A percentile compares a stretch with the other conserved stretches of the same genome.
Conservation (phyloP, 2,113 vertebrate species). For the Ameiurus melas region DNA sequence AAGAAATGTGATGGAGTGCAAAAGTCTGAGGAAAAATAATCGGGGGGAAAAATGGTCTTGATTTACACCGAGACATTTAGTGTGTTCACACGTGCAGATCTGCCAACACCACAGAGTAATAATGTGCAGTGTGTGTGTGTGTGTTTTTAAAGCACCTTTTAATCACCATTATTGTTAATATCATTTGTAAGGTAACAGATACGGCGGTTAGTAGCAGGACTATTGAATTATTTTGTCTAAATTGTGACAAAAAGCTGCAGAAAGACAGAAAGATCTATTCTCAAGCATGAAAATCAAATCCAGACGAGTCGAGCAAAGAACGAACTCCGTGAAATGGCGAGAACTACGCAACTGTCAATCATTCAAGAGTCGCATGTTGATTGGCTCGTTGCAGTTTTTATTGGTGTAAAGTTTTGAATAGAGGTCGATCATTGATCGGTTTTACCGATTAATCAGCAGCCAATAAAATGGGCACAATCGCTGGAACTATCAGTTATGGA, state of each 20-base stretch:
- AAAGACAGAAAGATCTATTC: background rate
- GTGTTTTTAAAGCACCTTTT: background rate
- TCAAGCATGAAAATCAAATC: background rate
- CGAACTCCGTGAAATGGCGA: background rate
- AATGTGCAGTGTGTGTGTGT: background rate
- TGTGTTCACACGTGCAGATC: background rate
- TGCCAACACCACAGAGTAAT: background rate
- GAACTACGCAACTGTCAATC: background rate
- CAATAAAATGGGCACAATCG: too few relatives aligned
- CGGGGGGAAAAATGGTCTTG: background rate
- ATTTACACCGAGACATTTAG: background rate
- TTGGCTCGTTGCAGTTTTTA: background rate
- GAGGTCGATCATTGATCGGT: too few relatives aligned
- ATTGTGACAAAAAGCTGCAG: background rate
- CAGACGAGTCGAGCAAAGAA: background rate
- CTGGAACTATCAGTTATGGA: too few relatives aligned
- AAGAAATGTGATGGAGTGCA: background rate
- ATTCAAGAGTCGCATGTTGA: background rate
- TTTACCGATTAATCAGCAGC: too few relatives aligned
- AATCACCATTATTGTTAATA: background rate
- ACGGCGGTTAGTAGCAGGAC: background rate
- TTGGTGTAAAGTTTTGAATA: too few relatives aligned
- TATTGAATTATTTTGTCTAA: background rate
- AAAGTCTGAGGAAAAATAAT: background rate
- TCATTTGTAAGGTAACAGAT: background rate